Evolutionary conservation across 2,888 invertebrate genomes (phyloP), one percentile per base, ranked within the genome.

Genomic region (Ditylenchus weischeri): DNA sequence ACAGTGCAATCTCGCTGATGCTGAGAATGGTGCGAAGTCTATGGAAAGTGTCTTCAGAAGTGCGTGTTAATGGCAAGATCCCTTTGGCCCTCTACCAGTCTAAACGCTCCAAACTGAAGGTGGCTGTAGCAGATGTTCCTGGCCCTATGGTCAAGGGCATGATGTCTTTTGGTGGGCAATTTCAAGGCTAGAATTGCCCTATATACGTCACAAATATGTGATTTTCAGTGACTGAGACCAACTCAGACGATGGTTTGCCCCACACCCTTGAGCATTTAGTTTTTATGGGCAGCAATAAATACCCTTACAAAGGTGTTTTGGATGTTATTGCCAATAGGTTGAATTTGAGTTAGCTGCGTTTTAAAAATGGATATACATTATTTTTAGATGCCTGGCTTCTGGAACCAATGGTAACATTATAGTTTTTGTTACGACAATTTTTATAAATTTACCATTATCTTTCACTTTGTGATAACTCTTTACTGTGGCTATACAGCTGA

Each of bases 241-340:
- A 90, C 79, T 91, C 91, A 83, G 91, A 93, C 84, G 92, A 93
- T 85, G 93, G 93, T 3, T 84, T 93, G 65, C 93, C 93, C 0
- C 93, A 93, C 83, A 93, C 93, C 0, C 85, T 93, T 84, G 93
- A 93, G 81, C 93, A 93, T 85, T 87, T 93, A 15, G 88, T 93
- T 62, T 93, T 93, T 84, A 86, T 92, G 83, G 93, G 93, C 0
- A 92, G 92, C 72, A 89, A 92, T 83, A 87, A 90, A 18, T 93
- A 91, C 91, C 84, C 88, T 0, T 80, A 73, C 73, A 82, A 82
- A 69, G 81, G 80, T 13, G 76, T 79, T 50, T 67, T 93, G 70
- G 93, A 93, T 85, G 86, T 92, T 64, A 85, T 92, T 75, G 92
- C 93, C 10, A 93, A 92, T 84, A 87, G 92, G 43, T n/a, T 43